Percentiles rank a stretch among this genome's conserved stretches.
These are phyloP conservation scores for Archivesica marissinica DNA, from an alignment of 1,140 invertebrate genomes.

Conservation along the genomic window DNA sequence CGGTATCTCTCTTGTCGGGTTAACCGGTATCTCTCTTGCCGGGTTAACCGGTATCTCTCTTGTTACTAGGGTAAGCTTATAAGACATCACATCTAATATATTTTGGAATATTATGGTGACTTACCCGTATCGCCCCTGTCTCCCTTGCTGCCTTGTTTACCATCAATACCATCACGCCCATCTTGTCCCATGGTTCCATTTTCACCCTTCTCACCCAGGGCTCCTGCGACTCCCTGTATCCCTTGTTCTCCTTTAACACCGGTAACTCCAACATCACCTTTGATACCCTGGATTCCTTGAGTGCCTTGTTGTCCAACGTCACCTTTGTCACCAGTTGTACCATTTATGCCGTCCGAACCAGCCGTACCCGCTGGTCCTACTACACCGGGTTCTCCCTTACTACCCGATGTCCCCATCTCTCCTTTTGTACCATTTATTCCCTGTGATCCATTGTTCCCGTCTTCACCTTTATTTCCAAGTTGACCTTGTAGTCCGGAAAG, in stretches of 20 bases:
- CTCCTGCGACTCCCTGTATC: slow-evolving; percentile 27
- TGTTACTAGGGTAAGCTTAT: too few species aligned
- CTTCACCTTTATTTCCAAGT: slow-evolving; percentile 38
- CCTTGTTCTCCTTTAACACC: slow-evolving; percentile 28
- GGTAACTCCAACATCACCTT: slow-evolving; percentile 2
- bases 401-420: neutral
- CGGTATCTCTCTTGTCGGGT: too few species aligned
- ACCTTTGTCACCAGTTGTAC: slow-evolving; percentile 23
- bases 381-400: slow-evolving; percentile 28
- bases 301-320: slow-evolving; percentile 5
- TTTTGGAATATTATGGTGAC: too few species aligned
- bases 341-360: slow-evolving; percentile 14
- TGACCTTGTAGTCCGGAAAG: slow-evolving; percentile 20
- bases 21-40: too few species aligned
- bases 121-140: too few species aligned
- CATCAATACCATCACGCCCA: too few species aligned
- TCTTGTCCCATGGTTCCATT: slow-evolving; percentile 5
- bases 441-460: neutral
- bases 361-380: slow-evolving; percentile 13
- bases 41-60: too few species aligned
- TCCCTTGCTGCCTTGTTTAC: neutral
- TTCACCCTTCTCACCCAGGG: slow-evolving; percentile 42
- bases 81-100: too few species aligned
- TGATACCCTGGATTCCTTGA: neutral
- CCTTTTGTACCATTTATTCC: slow-evolving; percentile 7